These are phyloP conservation scores for Eonycteris spelaea DNA, from an alignment of 2,113 vertebrate genomes.

Conservation along the genomic window DNA sequence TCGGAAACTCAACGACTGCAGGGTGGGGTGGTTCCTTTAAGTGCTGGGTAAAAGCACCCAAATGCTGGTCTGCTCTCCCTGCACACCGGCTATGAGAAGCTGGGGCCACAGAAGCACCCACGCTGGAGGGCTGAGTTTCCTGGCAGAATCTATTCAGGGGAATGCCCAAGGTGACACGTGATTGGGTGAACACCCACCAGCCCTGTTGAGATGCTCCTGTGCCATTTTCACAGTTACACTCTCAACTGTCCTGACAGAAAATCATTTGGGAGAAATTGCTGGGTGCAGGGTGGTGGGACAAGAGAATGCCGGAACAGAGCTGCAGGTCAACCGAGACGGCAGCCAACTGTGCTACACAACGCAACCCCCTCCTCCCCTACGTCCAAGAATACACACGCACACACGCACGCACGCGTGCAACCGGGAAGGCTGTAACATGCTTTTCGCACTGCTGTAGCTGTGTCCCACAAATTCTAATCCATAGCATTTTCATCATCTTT, in stretches of 20 bases:
- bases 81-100: neutral
- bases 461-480: neutral
- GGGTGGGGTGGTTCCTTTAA: no score
- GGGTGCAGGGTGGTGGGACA: neutral
- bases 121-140: neutral
- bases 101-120: neutral
- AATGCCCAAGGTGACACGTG: accelerated
- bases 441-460: neutral
- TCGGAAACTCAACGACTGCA: neutral
- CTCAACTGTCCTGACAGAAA: neutral
- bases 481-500: neutral
- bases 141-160: neutral
- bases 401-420: no score
- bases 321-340: neutral
- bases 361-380: no score
- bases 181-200: no score
- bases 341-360: accelerated
- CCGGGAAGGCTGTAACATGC: no score
- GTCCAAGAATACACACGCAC: no score
- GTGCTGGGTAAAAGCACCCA: neutral
- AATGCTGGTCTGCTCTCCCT: neutral
- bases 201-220: no score
- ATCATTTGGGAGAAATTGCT: neutral
- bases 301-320: accelerated
- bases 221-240: neutral